Base-by-base conservation (phyloP, 2,888 invertebrate species). In the Sipha maydis region DNA sequence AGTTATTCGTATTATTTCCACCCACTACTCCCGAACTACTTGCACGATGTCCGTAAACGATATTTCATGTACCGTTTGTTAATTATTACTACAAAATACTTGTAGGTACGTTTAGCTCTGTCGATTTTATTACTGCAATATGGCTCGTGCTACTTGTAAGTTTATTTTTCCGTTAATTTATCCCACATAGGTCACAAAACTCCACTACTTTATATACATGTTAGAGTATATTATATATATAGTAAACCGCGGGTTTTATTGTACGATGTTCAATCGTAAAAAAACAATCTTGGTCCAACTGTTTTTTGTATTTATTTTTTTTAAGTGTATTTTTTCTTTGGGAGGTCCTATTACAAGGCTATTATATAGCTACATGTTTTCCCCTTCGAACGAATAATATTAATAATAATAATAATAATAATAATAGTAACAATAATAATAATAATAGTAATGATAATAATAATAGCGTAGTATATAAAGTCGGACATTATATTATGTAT, bases 211-310 rank as follows among this genome's bases (percentile, higher is more conserved):
- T 48, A 48, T 14, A 25, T 11, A 69, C 5, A n/a, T 31, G 14
- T n/a, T 25, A 21, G 3, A 17, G 54, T 48, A 25, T 61, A 69
- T 31, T 31, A 19, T 25, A n/a, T n/a, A 17, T 71, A 71, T 71
- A 71, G 31, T 17, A 54, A 25, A 83, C 54, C 56, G 73, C 73
- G 73, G 73, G 83, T 73, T 83, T 9, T 75, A 38, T 75, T 71
- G 14, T 73, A 75, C 19, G 73, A 17, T 3, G 9, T 75, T 54
- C 75, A 73, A 56, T 83, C 83, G 75, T 83, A 83, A 83, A 83
- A 34, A 71, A 71, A 48, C 71, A 34, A 73, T 34, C 71, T 73
- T 61, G 31, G 31, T 28, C 48, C 48, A 21, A 79, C 71, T 25
- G 54, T 83, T 73, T 56, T 83, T 41, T 54, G 25, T 25, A 28